Evolutionary conservation across 1,140 invertebrate species (phyloP), one percentile per base, ranked within the genome.

Genomic region (Leucophenga varia): DNA sequence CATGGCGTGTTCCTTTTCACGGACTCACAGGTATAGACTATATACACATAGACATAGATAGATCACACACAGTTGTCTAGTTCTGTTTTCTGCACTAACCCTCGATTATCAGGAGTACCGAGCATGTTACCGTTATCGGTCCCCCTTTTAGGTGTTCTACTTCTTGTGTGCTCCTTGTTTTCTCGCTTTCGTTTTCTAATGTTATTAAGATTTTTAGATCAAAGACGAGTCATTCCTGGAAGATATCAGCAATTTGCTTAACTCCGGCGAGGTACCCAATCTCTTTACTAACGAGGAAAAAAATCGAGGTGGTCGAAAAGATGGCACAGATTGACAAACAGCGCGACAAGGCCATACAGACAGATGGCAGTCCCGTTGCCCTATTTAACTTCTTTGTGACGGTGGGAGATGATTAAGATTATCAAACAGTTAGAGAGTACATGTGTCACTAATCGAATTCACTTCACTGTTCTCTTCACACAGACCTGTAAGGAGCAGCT

Each of bases 191-290:
- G 42, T 13, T n/a, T 19, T 20, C 3, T 16, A 6, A n/a, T 19
- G 10, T 13, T 30, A n/a, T n/a, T n/a, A n/a, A n/a, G n/a, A n/a
- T n/a, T n/a, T 63, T 46, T 59, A 91, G 85, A 93, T 97, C 21
- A 96, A 96, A 79, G 87, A 95, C 72, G 93, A 96, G 79, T 86
- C 84, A 1, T 97, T 96, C 71, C 75, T 97, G 32, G 94, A 97
- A 78, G 94, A 97, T 65, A 86, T 97, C 1, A 95, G 89, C 65
- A 97, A 96, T 76, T 82, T 98, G 70, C 77, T 97, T 12, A 96
- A 95, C 76, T 88, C 90, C 7, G 95, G 94, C 17, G 94, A 97
- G 81, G 86, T 97, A 1, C 94, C 94, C 0, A 97, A 95, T 77
- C 81, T 98, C 40, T 97, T 92, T 64, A 81, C 82, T 12, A 76